These are phyloP conservation scores for Pagrus major DNA, from an alignment of 2,113 vertebrate genomes.

Conservation along the genomic window DNA sequence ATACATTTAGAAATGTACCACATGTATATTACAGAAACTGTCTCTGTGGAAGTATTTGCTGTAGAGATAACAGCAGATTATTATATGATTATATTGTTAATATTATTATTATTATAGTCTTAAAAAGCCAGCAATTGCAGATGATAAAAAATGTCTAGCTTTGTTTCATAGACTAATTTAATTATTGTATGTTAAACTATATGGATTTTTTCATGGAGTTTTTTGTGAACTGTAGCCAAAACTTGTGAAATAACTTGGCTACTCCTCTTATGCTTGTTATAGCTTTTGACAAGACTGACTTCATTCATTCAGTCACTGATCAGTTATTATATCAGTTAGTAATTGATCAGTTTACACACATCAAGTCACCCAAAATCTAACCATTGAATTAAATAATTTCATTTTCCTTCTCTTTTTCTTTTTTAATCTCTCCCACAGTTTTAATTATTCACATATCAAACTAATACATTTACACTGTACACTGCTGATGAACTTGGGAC, in stretches of 20 bases:
- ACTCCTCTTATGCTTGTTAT: not conserved
- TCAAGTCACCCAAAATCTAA: not conserved
- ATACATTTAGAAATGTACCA: not conserved
- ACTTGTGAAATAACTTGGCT: not conserved
- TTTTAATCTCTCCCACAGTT: not conserved
- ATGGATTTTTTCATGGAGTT: too few relatives aligned
- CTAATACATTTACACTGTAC: not conserved
- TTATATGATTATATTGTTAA: too few relatives aligned
- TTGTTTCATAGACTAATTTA: not conserved
- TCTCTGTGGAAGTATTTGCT: not conserved
- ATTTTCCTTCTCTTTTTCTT: not conserved
- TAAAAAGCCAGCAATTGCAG: too few relatives aligned
- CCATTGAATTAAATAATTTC: not conserved
- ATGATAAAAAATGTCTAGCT: not conserved
- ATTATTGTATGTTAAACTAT: not conserved
- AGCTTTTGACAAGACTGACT: not conserved
- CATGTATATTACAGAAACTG: not conserved
- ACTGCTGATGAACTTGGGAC: too few relatives aligned
- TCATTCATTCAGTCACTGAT: not conserved
- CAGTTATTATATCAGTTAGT: too few relatives aligned
- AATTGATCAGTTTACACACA: not conserved
- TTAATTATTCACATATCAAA: not conserved
- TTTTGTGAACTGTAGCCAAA: too few relatives aligned
- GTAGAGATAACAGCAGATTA: not conserved
- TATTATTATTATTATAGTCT: too few relatives aligned